Base-by-base conservation (phyloP, 2,888 invertebrate genomes). In the Exephanes ischioxanthus region DNA sequence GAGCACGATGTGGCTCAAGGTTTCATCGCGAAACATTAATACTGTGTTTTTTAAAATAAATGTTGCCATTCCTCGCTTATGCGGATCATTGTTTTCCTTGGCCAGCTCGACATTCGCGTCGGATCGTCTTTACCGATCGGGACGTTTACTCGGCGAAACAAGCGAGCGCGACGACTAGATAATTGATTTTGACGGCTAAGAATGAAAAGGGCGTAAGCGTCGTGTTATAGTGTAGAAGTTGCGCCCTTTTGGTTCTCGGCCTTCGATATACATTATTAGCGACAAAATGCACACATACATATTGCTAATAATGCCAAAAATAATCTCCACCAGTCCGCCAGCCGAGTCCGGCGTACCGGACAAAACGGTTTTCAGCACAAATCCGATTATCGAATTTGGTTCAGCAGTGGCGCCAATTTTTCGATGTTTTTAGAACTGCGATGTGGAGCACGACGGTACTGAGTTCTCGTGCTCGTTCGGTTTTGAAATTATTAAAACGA, bases 1-100 rank as follows among this genome's bases (percentile, higher is more conserved):
- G 63, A 66, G 73, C 79, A 81, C 73, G 55, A 85, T 85, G 75
- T 85, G 78, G 85, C 85, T 81, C 85, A 85, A 81, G 85, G 85
- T 66, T 79, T 75, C 37, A 33, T 78, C 51, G 70, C 73, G 68
- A 78, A 73, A 82, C 78, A 82, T 85, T 85, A 81, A 85, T 85
- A 75, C 79, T 73, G 53, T 82, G 78, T 82, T 85, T 78, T n/a
- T 45, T 9, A 1, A 41, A 41, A 66, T 66, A 63, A 78, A 45
- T 19, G 48, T 58, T 61, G 11, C 45, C 66, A 76, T 84, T 77
- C 55, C 72, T 77, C 51, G 48, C 77, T 63, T 67, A 48, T 63
- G 37, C 71, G 58, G 53, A 58, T 68, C 66, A 77, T 84, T 84
- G 76, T 80, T 84, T 77, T 77, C 72, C 22, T 77, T 68, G 72